A percentile compares a stretch with the other conserved stretches of the same genome.
Conservation (phyloP, 2,797 vertebrate species). For the Hephaestus fuliginosus region DNA sequence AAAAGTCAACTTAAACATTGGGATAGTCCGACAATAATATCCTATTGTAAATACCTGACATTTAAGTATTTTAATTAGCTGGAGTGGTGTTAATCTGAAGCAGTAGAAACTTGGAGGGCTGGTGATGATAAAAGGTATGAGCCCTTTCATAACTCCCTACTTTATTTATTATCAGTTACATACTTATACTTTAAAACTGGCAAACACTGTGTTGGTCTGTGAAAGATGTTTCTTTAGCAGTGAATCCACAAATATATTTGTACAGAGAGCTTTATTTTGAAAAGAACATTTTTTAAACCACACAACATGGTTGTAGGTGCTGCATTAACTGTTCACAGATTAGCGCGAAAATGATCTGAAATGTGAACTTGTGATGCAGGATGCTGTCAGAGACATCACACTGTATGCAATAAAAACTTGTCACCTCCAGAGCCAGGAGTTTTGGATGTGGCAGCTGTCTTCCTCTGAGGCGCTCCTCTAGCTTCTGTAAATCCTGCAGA, state of each 20-base stretch:
- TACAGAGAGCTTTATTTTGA: background rate
- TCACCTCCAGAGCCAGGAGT: slow-evolving; percentile 89
- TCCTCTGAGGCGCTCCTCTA: slow-evolving; percentile 83
- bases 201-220: background rate
- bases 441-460: slow-evolving; percentile 73
- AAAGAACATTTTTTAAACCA: background rate
- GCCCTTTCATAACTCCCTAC: background rate
- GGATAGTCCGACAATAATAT: background rate
- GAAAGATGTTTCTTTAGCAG: background rate
- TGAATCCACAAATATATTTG: background rate
- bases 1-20: no score
- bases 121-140: background rate
- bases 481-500: slow-evolving; percentile 86
- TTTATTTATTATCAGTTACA: background rate
- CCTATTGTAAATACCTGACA: background rate
- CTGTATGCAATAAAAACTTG: slow-evolving; percentile 10
- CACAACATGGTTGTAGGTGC: background rate
- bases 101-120: background rate
- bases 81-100: background rate
- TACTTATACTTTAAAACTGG: background rate
- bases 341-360: background rate
- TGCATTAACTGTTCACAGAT: background rate
- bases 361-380: background rate
- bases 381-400: background rate
- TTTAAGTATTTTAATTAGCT: background rate